Percentiles rank a stretch among this genome's conserved stretches.
Conservation (phyloP, 2,888 invertebrate genomes). For the Strigamia transsilvanica region DNA sequence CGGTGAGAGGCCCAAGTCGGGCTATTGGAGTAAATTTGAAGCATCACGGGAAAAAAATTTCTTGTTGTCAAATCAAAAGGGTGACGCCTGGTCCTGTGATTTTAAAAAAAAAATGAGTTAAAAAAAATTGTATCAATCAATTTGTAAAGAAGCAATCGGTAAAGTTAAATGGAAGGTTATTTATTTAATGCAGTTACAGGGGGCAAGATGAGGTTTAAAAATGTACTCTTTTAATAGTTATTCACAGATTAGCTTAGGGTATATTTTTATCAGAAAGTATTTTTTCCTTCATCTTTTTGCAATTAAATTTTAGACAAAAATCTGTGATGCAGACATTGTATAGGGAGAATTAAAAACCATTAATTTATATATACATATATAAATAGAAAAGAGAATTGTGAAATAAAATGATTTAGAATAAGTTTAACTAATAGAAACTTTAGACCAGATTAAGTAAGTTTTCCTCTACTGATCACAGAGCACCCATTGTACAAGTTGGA, state of each 20-base stretch:
- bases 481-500: conserved; percentile 41
- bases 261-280: conserved; percentile 28
- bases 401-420: neutral
- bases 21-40: conserved; percentile 13
- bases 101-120: neutral
- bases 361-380: neutral
- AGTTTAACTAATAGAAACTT: neutral
- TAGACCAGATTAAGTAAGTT: neutral
- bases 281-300: neutral
- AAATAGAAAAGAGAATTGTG: neutral
- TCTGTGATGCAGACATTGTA: conserved; percentile 23
- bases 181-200: neutral
- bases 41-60: neutral
- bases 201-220: conserved; percentile 4
- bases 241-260: conserved; percentile 23
- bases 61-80: neutral
- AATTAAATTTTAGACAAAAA: neutral
- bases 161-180: neutral
- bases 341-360: neutral
- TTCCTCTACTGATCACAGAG: conserved; percentile 28
- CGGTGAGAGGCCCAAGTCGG: conserved; percentile 11
- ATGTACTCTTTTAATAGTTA: conserved; percentile 9
- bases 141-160: neutral
- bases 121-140: neutral
- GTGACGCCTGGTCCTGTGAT: conserved; percentile 16